Conservation (phyloP, 2,888 invertebrate genomes). For the Drosophila conformis region DNA sequence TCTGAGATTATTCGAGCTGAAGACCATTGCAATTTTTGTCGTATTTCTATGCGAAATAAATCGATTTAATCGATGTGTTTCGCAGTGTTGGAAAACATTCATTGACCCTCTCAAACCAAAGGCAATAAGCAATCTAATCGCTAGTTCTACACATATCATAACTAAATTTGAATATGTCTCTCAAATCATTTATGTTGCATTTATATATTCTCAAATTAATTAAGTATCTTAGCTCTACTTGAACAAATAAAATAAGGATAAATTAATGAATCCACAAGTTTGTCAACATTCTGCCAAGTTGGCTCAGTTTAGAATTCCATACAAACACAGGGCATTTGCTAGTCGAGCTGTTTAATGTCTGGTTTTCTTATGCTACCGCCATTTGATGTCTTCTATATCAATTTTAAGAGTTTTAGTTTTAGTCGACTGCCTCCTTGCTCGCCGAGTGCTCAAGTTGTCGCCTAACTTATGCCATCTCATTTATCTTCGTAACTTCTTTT, state of each 20-base stretch:
- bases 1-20: neutral
- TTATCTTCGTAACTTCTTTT: constrained; percentile 75
- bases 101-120: neutral
- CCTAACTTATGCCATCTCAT: constrained; percentile 81
- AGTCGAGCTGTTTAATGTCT: neutral
- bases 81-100: neutral
- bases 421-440: constrained; percentile 42
- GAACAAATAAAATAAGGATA: neutral
- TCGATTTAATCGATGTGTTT: neutral
- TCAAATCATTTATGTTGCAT: too few relatives aligned
- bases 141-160: neutral
- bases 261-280: neutral
- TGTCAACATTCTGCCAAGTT: neutral
- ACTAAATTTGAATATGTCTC: neutral
- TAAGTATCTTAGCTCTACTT: neutral
- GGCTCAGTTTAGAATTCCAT: too few relatives aligned
- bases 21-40: neutral
- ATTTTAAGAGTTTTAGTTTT: constrained; percentile 60
- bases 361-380: constrained; percentile 8
- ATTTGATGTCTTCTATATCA: constrained; percentile 65
- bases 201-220: neutral
- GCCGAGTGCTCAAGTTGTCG: constrained; percentile 71
- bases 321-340: neutral
- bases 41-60: neutral
- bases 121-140: neutral